phyloP scores from a whole-genome alignment of 1,140 invertebrate genomes.

The Cherax quadricarinatus region DNA sequence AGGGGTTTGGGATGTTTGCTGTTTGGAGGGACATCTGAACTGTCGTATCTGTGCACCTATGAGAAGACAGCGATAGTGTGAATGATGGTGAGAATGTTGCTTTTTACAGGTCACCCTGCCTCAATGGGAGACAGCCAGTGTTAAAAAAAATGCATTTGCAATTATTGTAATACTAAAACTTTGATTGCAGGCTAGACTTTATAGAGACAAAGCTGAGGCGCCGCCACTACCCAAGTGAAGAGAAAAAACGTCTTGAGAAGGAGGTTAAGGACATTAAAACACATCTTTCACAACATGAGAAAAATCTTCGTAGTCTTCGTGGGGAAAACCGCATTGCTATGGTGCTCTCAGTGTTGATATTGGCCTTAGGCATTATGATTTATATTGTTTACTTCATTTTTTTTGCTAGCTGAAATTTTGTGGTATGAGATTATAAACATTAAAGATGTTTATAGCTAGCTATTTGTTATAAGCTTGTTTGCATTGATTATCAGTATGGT shows the following conservation, averaged over 20 bases:
- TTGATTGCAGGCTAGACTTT: slow-evolving; percentile 38
- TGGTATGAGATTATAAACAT: neutral
- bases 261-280: slow-evolving; percentile 62
- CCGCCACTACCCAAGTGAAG: slow-evolving; percentile 50
- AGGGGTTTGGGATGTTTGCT: too few species aligned
- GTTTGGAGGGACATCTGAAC: too few species aligned
- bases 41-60: too few species aligned
- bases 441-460: neutral
- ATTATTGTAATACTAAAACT: too few species aligned
- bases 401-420: slow-evolving; percentile 5
- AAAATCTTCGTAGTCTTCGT: slow-evolving; percentile 30
- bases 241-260: slow-evolving; percentile 54
- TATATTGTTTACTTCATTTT: slow-evolving; percentile 47
- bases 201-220: slow-evolving; percentile 49
- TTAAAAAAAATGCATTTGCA: too few species aligned
- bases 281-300: slow-evolving; percentile 56
- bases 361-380: slow-evolving; percentile 36
- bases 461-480: neutral
- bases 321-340: slow-evolving; percentile 63
- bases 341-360: slow-evolving; percentile 45
- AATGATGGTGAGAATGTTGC: too few species aligned
- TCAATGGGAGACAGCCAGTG: too few species aligned
- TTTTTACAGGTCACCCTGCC: too few species aligned
- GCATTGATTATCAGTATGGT: neutral
- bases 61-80: too few species aligned